These are phyloP conservation scores for Gortyna flavago DNA, from an alignment of 2,888 invertebrate genomes.

Conservation along the genomic window DNA sequence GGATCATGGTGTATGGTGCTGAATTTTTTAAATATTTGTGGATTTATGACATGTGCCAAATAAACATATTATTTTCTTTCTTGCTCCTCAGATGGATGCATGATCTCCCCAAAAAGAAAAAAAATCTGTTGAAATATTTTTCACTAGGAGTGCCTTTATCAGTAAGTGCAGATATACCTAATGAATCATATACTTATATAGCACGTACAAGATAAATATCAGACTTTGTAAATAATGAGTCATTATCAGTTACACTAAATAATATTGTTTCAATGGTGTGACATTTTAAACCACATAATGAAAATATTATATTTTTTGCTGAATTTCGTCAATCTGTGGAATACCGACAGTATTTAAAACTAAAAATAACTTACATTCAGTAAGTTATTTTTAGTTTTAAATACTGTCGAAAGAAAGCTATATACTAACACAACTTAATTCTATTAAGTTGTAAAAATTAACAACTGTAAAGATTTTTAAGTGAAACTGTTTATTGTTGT, in stretches of 20 bases:
- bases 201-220: constrained; percentile 31
- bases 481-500: constrained; percentile 10
- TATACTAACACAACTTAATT: too few relatives aligned
- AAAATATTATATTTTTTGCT: neutral
- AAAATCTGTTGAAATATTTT: neutral
- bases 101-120: neutral
- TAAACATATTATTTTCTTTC: neutral
- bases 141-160: constrained; percentile 29
- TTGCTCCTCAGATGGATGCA: neutral
- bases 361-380: neutral
- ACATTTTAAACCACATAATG: neutral
- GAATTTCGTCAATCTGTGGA: neutral
- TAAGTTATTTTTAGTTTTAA: too few relatives aligned
- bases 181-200: constrained; percentile 45
- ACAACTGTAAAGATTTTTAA: neutral
- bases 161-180: neutral
- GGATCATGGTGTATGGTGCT: too few relatives aligned
- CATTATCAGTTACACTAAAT: constrained; percentile 30
- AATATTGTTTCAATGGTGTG: constrained; percentile 1
- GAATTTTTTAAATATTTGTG: too few relatives aligned
- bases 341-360: too few relatives aligned
- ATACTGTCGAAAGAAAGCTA: too few relatives aligned
- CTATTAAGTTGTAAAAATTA: constrained; percentile 7
- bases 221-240: constrained; percentile 37
- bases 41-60: neutral